These are phyloP conservation scores for Isichthys henryi DNA, from an alignment of 2,113 vertebrate species.

Conservation along the genomic window DNA sequence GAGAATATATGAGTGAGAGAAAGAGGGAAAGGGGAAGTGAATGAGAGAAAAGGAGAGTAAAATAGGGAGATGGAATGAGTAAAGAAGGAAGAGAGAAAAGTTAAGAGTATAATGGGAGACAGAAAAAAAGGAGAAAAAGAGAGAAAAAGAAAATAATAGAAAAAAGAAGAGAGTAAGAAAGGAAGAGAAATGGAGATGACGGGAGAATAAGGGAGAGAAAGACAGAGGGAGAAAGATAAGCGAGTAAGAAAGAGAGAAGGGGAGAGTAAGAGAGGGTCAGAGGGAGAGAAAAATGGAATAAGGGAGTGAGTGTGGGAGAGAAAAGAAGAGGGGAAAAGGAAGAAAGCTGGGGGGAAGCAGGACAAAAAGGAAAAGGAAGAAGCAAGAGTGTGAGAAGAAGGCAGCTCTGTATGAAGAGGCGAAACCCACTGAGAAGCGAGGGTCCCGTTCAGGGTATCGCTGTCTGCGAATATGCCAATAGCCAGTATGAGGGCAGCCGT, in stretches of 20 bases:
- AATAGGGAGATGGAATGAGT: slow-evolving; percentile 3
- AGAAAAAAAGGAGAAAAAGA: neutral
- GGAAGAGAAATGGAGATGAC: neutral
- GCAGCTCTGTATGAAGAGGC: neutral
- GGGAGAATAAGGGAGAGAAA: neutral
- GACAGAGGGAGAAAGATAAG: neutral
- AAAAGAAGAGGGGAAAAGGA: neutral
- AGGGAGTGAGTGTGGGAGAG: neutral
- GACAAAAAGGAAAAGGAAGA: neutral
- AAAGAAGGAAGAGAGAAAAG: neutral
- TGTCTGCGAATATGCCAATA: neutral
- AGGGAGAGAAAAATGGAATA: neutral
- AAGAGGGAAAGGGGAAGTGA: neutral
- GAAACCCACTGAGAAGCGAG: neutral
- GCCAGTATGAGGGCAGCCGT: neutral
- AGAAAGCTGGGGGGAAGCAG: neutral
- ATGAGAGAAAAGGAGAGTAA: neutral
- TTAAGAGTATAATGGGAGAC: neutral
- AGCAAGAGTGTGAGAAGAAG: neutral
- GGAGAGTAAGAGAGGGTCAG: neutral
- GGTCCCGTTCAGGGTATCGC: neutral
- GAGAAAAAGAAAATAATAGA: neutral
- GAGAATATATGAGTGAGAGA: neutral
- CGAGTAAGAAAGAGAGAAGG: neutral
- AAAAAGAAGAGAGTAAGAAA: neutral